Percentiles rank a stretch among this genome's conserved stretches.
Evolutionary conservation across 2,113 vertebrate genomes (phyloP).

Genomic region (Hiodon tergisus): DNA sequence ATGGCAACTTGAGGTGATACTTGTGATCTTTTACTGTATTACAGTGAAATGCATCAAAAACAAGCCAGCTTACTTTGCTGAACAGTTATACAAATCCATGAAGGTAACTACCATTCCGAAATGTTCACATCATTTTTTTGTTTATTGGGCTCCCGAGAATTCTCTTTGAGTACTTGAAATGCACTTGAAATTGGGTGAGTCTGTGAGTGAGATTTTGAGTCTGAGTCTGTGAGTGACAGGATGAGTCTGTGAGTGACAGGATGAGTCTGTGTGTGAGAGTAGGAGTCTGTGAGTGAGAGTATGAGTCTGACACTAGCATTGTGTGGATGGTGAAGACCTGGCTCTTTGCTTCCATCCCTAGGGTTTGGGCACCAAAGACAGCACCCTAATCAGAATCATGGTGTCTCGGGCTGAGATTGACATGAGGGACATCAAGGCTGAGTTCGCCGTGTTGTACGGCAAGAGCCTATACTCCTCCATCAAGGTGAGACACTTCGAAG

Average conservation of each 20-base stretch:
- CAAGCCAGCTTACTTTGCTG: conserved; percentile 84
- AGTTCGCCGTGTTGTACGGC: conserved; percentile 80
- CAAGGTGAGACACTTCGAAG: conserved; percentile 65
- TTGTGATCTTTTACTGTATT: conserved; percentile 22
- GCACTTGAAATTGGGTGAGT: not conserved
- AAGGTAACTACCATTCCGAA: conserved; percentile 69
- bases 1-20: not conserved
- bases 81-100: conserved; percentile 90
- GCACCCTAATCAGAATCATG: conserved; percentile 84
- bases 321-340: no score
- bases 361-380: conserved; percentile 91
- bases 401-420: conserved; percentile 84
- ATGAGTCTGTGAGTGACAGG: no score
- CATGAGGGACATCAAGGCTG: conserved; percentile 82
- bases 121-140: not conserved
- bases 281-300: no score
- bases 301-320: no score
- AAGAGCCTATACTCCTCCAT: conserved; percentile 92
- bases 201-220: no score
- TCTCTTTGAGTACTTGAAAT: not conserved
- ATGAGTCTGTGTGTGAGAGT: no score
- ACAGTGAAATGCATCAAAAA: conserved; percentile 80
- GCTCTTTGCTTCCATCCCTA: conserved; percentile 34
- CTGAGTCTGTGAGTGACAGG: no score
- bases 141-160: not conserved